Evolutionary conservation across 1,140 invertebrate species (phyloP).

Genomic region (Zaprionus lachaisei): DNA sequence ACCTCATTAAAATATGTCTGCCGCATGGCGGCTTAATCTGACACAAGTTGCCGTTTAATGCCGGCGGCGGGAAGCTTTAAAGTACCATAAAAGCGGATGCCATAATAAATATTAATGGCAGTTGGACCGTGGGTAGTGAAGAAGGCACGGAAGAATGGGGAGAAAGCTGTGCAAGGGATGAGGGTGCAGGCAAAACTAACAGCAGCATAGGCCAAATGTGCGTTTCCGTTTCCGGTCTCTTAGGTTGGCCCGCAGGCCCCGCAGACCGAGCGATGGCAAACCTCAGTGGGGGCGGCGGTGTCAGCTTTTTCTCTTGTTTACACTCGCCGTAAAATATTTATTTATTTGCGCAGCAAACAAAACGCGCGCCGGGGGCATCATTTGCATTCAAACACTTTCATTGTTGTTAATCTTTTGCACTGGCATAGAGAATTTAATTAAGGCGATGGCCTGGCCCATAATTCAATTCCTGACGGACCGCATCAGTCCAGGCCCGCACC

Average conservation of each 20-base stretch:
- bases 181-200: conserved; percentile 5
- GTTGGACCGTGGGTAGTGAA: background rate
- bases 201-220: conserved; percentile 44
- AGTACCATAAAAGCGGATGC: conserved; percentile 56
- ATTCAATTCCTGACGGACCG: conserved; percentile 67
- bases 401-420: conserved; percentile 70
- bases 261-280: conserved; percentile 15
- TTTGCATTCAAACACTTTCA: conserved; percentile 76
- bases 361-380: conserved; percentile 59
- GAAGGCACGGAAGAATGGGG: background rate
- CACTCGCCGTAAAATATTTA: conserved; percentile 61
- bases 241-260: conserved; percentile 27
- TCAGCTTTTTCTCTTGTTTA: conserved; percentile 30
- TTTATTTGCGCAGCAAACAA: conserved; percentile 66
- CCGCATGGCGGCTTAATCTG: conserved; percentile 40
- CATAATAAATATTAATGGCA: conserved; percentile 78
- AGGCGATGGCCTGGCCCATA: conserved; percentile 52
- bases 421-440: conserved; percentile 79
- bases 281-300: conserved; percentile 27
- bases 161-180: background rate
- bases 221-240: conserved; percentile 44
- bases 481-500: conserved; percentile 20
- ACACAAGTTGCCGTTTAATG: conserved; percentile 63
- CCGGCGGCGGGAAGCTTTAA: conserved; percentile 57
- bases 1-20: conserved; percentile 54